These are phyloP conservation scores for Tympanoctomys barrerae DNA, from an alignment of 2,797 vertebrate species.

Conservation along the genomic window DNA sequence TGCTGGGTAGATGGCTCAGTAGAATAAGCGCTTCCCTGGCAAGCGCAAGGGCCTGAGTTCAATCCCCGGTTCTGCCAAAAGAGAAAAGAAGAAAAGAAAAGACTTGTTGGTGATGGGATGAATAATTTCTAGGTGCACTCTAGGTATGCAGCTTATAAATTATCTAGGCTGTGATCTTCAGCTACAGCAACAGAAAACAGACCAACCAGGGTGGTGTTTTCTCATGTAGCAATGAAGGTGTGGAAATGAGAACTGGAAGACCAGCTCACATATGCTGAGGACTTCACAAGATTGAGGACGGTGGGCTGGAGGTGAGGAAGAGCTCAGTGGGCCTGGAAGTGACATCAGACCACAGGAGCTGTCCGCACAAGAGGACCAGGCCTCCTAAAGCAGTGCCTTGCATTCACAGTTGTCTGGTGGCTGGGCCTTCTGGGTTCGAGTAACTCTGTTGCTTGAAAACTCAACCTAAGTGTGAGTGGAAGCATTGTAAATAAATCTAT, in stretches of 20 bases:
- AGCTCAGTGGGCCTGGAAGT: rapidly evolving
- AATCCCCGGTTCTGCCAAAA: no score
- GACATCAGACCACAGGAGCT: neutral
- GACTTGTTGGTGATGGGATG: no score
- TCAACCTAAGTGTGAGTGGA: conserved; percentile 33
- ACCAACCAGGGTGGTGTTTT: neutral
- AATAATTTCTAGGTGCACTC: no score
- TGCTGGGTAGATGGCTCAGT: no score
- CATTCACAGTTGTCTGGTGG: neutral
- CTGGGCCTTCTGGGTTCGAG: neutral
- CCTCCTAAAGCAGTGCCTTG: neutral
- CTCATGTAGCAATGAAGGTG: neutral
- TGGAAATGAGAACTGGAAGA: neutral
- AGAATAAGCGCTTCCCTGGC: no score
- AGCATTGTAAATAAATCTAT: neutral
- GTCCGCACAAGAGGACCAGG: no score
- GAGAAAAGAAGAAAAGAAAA: no score
- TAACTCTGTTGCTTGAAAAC: conserved; percentile 75
- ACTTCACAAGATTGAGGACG: neutral
- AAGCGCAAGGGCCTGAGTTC: no score
- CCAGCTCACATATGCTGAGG: neutral
- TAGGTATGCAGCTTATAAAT: neutral
- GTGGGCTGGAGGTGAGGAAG: neutral
- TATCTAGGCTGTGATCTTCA: neutral
- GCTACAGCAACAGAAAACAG: neutral